Conservation (phyloP, 2,888 invertebrate genomes). For the Thyatira batis region DNA sequence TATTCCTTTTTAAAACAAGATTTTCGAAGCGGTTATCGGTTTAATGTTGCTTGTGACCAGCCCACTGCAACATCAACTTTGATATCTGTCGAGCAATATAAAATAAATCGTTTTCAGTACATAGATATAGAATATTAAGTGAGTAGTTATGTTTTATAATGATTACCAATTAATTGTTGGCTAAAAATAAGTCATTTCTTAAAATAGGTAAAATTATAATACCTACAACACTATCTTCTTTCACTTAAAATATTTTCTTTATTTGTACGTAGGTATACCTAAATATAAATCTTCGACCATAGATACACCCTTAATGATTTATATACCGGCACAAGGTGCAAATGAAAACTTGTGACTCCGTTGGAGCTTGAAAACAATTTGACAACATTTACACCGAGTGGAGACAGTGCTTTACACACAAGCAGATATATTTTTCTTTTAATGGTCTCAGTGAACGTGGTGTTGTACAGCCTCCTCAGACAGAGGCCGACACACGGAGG, state of each 20-base stretch:
- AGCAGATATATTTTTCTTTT: conserved; percentile 42
- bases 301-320: too few relatives aligned
- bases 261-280: too few relatives aligned
- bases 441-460: conserved; percentile 31
- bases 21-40: neutral
- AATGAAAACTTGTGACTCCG: neutral
- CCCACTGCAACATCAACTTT: neutral
- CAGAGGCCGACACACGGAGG: conserved; percentile 71
- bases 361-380: conserved; percentile 3
- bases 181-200: too few relatives aligned
- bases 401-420: conserved; percentile 1
- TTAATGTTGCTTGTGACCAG: neutral
- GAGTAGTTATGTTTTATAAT: too few relatives aligned
- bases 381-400: conserved; percentile 1
- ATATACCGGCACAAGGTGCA: neutral
- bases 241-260: too few relatives aligned
- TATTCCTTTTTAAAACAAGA: neutral
- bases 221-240: too few relatives aligned
- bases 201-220: too few relatives aligned
- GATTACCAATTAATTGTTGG: too few relatives aligned
- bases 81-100: neutral
- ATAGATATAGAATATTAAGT: too few relatives aligned
- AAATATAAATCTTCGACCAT: too few relatives aligned
- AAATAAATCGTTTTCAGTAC: too few relatives aligned
- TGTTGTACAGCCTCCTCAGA: conserved; percentile 55